These are phyloP conservation scores for Dynastes hyllus DNA, from an alignment of 2,888 invertebrate genomes.

Conservation along the genomic window DNA sequence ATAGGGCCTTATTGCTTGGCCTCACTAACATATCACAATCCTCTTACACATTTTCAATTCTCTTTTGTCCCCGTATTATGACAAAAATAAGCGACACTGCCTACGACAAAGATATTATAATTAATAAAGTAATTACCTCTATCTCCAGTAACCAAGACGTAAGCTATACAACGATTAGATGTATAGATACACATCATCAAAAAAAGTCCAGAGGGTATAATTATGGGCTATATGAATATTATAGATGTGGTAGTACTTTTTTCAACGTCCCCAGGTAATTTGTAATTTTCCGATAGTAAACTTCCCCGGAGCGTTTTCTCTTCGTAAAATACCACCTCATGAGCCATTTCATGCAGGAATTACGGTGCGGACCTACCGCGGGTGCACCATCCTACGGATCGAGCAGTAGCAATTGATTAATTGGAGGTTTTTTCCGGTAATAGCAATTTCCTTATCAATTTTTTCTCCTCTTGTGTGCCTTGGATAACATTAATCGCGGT, in stretches of 20 bases:
- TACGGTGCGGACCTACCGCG: conserved; percentile 12
- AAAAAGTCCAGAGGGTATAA: too few relatives aligned
- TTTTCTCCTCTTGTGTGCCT: not conserved
- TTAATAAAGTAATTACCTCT: conserved; percentile 17
- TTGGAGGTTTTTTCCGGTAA: not conserved
- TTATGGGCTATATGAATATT: too few relatives aligned
- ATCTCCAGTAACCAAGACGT: not conserved
- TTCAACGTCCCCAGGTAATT: not conserved
- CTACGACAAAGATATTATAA: conserved; percentile 11
- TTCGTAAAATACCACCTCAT: conserved; percentile 9
- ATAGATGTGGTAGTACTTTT: too few relatives aligned
- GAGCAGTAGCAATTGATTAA: conserved; percentile 25
- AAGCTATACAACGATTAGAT: not conserved
- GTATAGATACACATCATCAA: not conserved
- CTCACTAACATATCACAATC: too few relatives aligned
- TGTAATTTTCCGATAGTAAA: conserved; percentile 24
- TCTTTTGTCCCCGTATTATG: not conserved
- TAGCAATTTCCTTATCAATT: conserved; percentile 18
- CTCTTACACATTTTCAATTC: too few relatives aligned
- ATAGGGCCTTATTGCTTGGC: too few relatives aligned
- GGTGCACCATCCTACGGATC: not conserved
- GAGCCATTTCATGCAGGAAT: conserved; percentile 33
- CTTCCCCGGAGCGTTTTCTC: not conserved
- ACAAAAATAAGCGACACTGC: not conserved
- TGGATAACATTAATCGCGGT: conserved; percentile 3